Percentiles rank a stretch among this genome's conserved stretches.
Evolutionary conservation across 2,797 vertebrate genomes (phyloP).

Genomic region (Chelon labrosus): DNA sequence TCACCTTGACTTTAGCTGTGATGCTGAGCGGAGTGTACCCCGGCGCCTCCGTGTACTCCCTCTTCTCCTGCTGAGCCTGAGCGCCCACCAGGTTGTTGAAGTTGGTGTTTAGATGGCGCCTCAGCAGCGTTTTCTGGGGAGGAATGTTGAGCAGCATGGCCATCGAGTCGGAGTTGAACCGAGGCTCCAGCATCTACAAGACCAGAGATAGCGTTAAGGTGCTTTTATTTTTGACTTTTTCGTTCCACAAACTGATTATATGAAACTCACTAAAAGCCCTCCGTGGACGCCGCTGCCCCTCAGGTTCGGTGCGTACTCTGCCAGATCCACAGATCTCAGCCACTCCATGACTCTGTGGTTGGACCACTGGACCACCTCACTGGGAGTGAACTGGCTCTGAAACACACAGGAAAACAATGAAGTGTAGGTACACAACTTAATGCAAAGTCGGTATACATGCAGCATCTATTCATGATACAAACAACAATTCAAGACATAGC

Average conservation of each 20-base stretch:
- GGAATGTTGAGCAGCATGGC: slow-evolving; percentile 98
- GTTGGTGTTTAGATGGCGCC: slow-evolving; percentile 94
- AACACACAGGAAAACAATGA: slow-evolving; percentile 17
- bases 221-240: neutral
- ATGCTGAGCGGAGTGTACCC: slow-evolving; percentile 90
- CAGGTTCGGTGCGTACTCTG: slow-evolving; percentile 97
- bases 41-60: slow-evolving; percentile 88
- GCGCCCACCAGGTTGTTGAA: slow-evolving; percentile 91
- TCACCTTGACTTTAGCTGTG: slow-evolving; percentile 96
- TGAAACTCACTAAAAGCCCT: slow-evolving; percentile 92
- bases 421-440: too few species aligned
- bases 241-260: neutral
- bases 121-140: slow-evolving; percentile 94
- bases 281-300: slow-evolving; percentile 96
- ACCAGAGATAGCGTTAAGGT: neutral
- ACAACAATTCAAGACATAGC: too few species aligned
- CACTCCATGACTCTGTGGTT: slow-evolving; percentile 99
- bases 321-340: slow-evolving; percentile 95
- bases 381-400: slow-evolving; percentile 87
- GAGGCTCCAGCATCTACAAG: slow-evolving; percentile 93
- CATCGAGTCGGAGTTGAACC: slow-evolving; percentile 92
- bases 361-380: slow-evolving; percentile 97
- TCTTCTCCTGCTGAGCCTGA: slow-evolving; percentile 93
- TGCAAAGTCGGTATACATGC: too few species aligned
- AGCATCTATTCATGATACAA: too few species aligned